Evolutionary conservation across 2,888 invertebrate species (phyloP), one percentile per base, ranked within the genome.

Genomic region (Cotesia congregata): DNA sequence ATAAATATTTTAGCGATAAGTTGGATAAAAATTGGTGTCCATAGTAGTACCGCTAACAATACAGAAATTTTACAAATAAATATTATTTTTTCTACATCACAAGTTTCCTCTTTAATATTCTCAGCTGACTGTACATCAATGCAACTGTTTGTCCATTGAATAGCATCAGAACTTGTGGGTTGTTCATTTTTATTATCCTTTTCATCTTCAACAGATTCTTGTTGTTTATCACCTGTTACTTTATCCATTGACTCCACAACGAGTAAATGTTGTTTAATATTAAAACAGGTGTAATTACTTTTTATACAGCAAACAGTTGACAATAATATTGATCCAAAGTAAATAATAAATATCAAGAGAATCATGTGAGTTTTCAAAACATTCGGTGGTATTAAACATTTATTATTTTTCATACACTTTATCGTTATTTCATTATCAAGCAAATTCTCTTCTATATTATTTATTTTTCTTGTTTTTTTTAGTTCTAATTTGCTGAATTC

Each of bases 281-380:
- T 77, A 0, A 64, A 67, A 60, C 82, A 83, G 6, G 78, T 67
- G 64, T 81, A 81, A 70, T 67, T 75, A 1, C 78, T 78, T 9
- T 78, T 79, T 15, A 80, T 79, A 69, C 80, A 79, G 15, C 83
- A 74, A 40, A 84, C 79, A 7, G 80, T 80, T 9, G 85, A 84
- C 1, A 82, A 62, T 6, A 84, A 75, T 76, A 87, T 84, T 15
- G 87, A 83, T 17, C 84, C 76, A 30, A 88, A 85, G 69, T 87
- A 88, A 65, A 88, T 74, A 1, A 86, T 6, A 67, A 87, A 85
- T 20, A 86, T 61, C 15, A 88, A 20, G 5, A 84, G 50, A 30
- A 88, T 82, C 30, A 89, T 76, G 76, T 89, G 82, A 61, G 84
- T 77, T 79, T 84, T 87, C 9, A 89, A 76, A 76, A 87, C 86